Evolutionary conservation across 2,113 vertebrate genomes (phyloP), one percentile per base, ranked within the genome.

Genomic region (Phocoena phocoena): DNA sequence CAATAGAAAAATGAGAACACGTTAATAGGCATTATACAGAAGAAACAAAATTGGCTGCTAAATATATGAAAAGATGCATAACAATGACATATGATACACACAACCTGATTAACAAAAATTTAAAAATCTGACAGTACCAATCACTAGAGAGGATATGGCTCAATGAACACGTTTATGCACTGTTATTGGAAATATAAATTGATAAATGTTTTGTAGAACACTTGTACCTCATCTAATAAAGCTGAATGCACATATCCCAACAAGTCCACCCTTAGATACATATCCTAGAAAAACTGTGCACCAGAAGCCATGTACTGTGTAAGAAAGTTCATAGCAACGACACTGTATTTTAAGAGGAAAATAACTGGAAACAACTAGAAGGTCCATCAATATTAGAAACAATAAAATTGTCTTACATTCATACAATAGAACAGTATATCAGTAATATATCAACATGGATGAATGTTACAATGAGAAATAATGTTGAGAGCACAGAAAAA

Each of bases 391-490:
- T 79, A 79, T 86, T 71, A 79, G 71, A 85, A 91, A 82, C 84
- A 88, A 87, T 60, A 74, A 90, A 87, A 55, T 6, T 87, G 26
- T 58, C 11, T 47, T 77, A 95, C 5, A 33, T 60, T 79, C 60
- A 53, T 60, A 86, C 4, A 63, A 71, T 11, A 95, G 38, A 74
- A 81, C 71, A 25, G 31, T 87, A 10, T 44, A 82, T 82, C 15
- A 94, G 36, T 12, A 93, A 88, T 23, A 11, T 81, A 91, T 67
- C 47, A 63, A 74, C 7, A 76, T 53, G 38, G 26, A 77, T 67
- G 47, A 82, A 91, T 74, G 50, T 79, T 82, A 77, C 28, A 86
- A 62, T 73, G 83, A 93, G 36, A 80, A 96, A 91, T 70, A 94
- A 91, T 77, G 70, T 36, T 88, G 38, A 88, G 28, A 84, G 53